Conservation (phyloP, 2,888 invertebrate genomes). For the Lithophane semibrunnea region DNA sequence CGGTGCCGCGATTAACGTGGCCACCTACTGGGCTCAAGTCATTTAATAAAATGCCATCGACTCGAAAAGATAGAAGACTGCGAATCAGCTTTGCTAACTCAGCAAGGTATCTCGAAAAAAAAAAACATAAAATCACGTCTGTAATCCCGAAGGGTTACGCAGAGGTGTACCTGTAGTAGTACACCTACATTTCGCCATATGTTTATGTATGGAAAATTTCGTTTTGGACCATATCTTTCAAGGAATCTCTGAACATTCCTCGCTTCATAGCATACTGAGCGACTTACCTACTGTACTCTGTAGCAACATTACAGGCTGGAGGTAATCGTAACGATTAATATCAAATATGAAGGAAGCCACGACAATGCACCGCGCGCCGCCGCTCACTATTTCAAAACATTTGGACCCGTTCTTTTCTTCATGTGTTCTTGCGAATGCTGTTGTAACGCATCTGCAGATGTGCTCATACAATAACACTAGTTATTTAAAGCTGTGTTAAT, state of each 20-base stretch:
- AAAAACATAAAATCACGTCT: too few species aligned
- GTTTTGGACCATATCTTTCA: too few species aligned
- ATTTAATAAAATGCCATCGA: background rate
- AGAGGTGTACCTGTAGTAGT: too few species aligned
- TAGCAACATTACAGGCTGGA: conserved; percentile 26
- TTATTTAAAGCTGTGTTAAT: conserved; percentile 22
- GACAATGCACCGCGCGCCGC: conserved; percentile 67
- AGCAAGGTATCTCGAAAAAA: background rate
- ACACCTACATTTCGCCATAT: too few species aligned
- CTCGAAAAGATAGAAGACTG: background rate
- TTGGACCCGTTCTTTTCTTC: conserved; percentile 62
- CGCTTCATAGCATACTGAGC: background rate
- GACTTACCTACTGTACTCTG: conserved; percentile 9
- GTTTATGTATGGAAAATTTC: too few species aligned
- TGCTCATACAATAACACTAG: conserved; percentile 34
- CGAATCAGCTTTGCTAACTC: background rate
- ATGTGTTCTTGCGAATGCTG: conserved; percentile 51
- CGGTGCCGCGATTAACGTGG: background rate
- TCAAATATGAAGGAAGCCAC: conserved; percentile 71
- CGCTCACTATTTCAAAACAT: conserved; percentile 76
- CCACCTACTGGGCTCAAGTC: background rate
- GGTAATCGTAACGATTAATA: conserved; percentile 65
- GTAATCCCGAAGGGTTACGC: too few species aligned
- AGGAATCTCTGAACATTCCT: background rate
- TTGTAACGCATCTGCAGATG: conserved; percentile 49